These are phyloP conservation scores for Varroa destructor DNA, from an alignment of 1,140 invertebrate species.

Conservation along the genomic window DNA sequence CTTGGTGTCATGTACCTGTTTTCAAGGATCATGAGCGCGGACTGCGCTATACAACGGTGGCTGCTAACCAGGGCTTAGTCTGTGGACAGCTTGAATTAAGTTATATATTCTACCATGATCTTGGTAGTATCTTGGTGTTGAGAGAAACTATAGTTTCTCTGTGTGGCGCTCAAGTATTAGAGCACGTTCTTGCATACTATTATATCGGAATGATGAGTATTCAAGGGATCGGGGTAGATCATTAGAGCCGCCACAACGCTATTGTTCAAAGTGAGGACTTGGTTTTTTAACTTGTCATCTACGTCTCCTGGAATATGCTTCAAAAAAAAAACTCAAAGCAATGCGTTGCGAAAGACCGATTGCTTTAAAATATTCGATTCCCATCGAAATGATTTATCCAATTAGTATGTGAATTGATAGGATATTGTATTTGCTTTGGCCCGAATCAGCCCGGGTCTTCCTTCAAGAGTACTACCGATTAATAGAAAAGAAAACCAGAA, in stretches of 20 bases:
- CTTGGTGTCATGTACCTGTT: constrained; percentile 90
- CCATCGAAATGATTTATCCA: no score
- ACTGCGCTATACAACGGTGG: constrained; percentile 75
- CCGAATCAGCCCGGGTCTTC: no score
- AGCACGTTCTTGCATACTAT: constrained; percentile 88
- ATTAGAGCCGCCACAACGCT: constrained; percentile 68
- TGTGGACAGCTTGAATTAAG: constrained; percentile 93
- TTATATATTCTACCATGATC: constrained; percentile 93
- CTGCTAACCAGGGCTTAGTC: constrained; percentile 70
- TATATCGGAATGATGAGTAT: constrained; percentile 97
- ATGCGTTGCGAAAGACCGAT: no score
- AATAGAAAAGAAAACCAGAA: no score
- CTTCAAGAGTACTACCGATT: no score
- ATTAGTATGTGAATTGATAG: no score
- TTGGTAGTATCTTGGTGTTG: constrained; percentile 78
- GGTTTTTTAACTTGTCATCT: no score
- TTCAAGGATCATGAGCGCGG: constrained; percentile 77
- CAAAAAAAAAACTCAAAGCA: no score
- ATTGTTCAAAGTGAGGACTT: constrained; percentile 41
- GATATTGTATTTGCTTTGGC: no score
- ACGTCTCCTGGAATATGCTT: no score
- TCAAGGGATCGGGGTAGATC: constrained; percentile 75
- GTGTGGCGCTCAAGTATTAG: constrained; percentile 90
- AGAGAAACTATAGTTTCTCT: constrained; percentile 63
- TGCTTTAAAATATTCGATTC: no score